Evolutionary conservation across 2,113 vertebrate genomes (phyloP).

Genomic region (Indri indri): DNA sequence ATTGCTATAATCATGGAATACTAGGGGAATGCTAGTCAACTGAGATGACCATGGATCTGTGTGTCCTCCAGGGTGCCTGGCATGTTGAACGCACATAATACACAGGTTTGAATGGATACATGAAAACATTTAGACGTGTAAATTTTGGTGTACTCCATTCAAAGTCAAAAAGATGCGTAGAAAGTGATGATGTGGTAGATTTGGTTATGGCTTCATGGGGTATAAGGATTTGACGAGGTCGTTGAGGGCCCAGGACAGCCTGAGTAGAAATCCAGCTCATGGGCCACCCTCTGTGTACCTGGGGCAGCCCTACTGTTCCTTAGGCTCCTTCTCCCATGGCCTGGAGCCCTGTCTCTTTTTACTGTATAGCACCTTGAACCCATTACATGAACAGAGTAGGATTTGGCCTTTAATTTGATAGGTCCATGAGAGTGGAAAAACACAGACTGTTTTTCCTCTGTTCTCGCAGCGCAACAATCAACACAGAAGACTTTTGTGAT

Average conservation of each 20-base stretch:
- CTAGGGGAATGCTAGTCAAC: neutral
- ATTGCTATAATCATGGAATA: neutral
- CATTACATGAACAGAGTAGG: neutral
- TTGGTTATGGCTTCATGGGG: neutral
- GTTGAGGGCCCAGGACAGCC: neutral
- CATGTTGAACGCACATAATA: neutral
- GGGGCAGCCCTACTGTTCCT: neutral
- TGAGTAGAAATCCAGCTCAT: neutral
- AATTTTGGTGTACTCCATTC: neutral
- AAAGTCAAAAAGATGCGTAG: neutral
- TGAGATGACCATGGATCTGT: neutral
- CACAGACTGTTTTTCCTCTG: neutral
- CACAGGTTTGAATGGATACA: neutral
- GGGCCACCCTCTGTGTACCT: rapidly evolving
- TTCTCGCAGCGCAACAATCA: neutral
- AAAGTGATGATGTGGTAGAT: neutral
- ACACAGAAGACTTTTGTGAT: neutral
- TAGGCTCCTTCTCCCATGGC: neutral
- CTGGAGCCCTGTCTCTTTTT: neutral
- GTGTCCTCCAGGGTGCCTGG: too few relatives aligned
- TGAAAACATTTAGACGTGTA: too few relatives aligned
- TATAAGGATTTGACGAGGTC: neutral
- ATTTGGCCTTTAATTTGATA: neutral
- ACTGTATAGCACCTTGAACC: neutral
- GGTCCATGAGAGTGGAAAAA: neutral